A percentile compares a stretch with the other conserved stretches of the same genome.
Conservation (phyloP, 1,140 invertebrate genomes). For the Megalonaias nervosa region DNA sequence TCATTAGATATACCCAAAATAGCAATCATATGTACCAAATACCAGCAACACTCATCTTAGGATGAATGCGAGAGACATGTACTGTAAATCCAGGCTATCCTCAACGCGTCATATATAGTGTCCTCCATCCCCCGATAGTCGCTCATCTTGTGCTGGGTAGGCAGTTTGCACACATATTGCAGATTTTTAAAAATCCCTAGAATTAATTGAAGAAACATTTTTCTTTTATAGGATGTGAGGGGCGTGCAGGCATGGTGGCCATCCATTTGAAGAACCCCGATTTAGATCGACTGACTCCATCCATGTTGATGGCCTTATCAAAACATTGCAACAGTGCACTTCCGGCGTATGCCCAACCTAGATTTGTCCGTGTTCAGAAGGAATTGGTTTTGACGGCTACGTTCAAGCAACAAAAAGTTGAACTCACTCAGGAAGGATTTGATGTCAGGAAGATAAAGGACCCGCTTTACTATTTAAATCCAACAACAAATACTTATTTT, state of each 20-base stretch:
- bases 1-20: too few species aligned
- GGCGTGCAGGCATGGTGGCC: slow-evolving; percentile 17
- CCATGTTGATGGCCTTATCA: slow-evolving; percentile 5
- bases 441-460: slow-evolving; percentile 4
- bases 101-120: too few species aligned
- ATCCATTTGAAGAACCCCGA: slow-evolving; percentile 8
- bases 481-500: not conserved
- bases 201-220: too few species aligned
- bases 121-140: too few species aligned
- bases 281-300: not conserved
- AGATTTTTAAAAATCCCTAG: too few species aligned
- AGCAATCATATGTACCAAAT: too few species aligned
- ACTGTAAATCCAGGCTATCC: too few species aligned
- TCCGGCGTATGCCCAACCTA: slow-evolving; percentile 12
- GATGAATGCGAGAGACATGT: too few species aligned
- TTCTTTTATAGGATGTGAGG: slow-evolving; percentile 67
- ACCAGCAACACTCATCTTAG: too few species aligned
- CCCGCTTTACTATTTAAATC: slow-evolving; percentile 13
- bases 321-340: slow-evolving; percentile 6
- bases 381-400: slow-evolving; percentile 11
- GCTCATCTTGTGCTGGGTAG: too few species aligned
- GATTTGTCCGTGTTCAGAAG: slow-evolving; percentile 15
- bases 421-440: slow-evolving; percentile 11
- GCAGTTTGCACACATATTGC: too few species aligned
- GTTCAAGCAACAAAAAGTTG: slow-evolving; percentile 14